These are phyloP conservation scores for Acridotheres tristis DNA, from an alignment of 2,797 vertebrate species.

Conservation along the genomic window DNA sequence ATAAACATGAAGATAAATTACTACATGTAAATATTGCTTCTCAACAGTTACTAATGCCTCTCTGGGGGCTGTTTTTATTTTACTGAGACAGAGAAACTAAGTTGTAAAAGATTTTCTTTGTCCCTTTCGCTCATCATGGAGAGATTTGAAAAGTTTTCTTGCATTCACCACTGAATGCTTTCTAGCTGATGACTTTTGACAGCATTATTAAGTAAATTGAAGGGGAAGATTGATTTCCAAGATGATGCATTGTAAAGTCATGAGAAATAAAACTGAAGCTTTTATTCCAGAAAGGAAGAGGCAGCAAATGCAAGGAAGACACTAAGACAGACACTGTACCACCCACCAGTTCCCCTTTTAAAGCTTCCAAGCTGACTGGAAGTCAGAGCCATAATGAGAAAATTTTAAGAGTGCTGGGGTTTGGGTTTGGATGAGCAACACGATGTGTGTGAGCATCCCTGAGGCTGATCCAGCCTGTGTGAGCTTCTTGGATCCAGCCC, in stretches of 20 bases:
- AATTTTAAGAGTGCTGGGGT: background rate
- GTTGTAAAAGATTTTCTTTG: background rate
- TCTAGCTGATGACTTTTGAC: constrained; percentile 51
- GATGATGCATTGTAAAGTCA: constrained; percentile 45
- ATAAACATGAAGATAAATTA: constrained; percentile 31
- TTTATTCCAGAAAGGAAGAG: constrained; percentile 41
- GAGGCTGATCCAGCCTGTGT: background rate
- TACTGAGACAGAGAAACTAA: constrained; percentile 3
- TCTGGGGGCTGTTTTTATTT: constrained; percentile 40
- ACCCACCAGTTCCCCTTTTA: constrained; percentile 44
- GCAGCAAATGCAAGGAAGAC: constrained; percentile 32
- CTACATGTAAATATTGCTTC: constrained; percentile 21
- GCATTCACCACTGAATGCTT: constrained; percentile 9
- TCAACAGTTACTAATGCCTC: constrained; percentile 30
- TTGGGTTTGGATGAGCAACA: constrained; percentile 26
- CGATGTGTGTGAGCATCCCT: background rate
- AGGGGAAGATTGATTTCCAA: constrained; percentile 50
- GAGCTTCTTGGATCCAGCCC: background rate
- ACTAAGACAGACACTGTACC: constrained; percentile 24
- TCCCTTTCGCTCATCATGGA: background rate
- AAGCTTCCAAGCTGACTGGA: constrained; percentile 36
- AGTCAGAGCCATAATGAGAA: constrained; percentile 1
- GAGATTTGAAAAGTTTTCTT: constrained; percentile 18
- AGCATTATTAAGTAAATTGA: constrained; percentile 41
- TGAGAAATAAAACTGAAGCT: constrained; percentile 27